Evolutionary conservation across 2,113 vertebrate genomes (phyloP), one percentile per base, ranked within the genome.

Genomic region (Epinephelus moara): DNA sequence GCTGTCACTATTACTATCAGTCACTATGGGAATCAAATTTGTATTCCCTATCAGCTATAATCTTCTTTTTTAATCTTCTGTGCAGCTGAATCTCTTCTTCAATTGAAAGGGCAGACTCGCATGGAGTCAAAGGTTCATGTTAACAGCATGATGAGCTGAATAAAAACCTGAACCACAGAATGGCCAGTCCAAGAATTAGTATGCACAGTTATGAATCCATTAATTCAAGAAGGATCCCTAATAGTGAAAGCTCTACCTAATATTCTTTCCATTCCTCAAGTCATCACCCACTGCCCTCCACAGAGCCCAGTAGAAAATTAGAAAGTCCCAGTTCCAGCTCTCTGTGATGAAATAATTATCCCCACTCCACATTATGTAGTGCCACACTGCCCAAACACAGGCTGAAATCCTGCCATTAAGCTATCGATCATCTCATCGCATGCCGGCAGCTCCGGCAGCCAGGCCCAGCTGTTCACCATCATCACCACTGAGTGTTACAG

Each of bases 401-500:
- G 63, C 55, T 88, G 80, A 83, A 77, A 77, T 71, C 15, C 59
- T 50, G 81, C 75, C 78, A 75, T 71, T 37, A 52, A 59, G 74
- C 78, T 76, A 87, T 89, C 57, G 69, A 90, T 92, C 84, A 81
- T 81, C 27, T 64, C 75, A 75, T 80, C 52, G 21, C 56, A 23
- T 45, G n/a, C 61, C 4, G 42, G 49, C 13, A 2, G 75, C 75
- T 85, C 18, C 23, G 18, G 71, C 73, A 53, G 69, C 75, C 40
- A 0, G 73, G 62, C 77, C 74, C 88, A 89, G 83, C 82, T 87
- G 90, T 85, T 88, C 74, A 42, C 78, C 85, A 85, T 89, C 87
- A 87, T 88, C 84, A 33, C 68, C 64, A 1, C 70, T 79, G 68
- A 91, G 79, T 74, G 64, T 72, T 76, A 68, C 53, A 57, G 85